Percentiles rank a stretch among this genome's conserved stretches.
These are phyloP conservation scores for Myotis brandtii DNA, from an alignment of 2,113 vertebrate species.

Conservation along the genomic window DNA sequence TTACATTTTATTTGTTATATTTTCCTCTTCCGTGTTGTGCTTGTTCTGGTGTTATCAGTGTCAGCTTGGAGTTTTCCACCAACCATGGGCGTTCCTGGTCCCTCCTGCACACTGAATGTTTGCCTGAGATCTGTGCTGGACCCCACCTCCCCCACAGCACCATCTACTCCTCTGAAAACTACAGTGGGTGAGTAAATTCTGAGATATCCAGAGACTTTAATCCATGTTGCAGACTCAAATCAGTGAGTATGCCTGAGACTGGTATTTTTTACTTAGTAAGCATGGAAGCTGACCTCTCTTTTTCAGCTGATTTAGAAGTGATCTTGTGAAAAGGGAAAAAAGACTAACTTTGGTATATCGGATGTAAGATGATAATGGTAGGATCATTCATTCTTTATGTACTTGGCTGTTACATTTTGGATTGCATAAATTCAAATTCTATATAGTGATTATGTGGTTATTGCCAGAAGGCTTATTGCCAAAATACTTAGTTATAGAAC, in stretches of 20 bases:
- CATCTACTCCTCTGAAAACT: slow-evolving; percentile 97
- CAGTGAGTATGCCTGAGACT: not conserved
- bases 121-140: slow-evolving; percentile 95
- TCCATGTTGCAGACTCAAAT: not conserved
- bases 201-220: not conserved
- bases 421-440: not conserved
- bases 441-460: not conserved
- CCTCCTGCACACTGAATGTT: slow-evolving; percentile 95
- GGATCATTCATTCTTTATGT: not conserved
- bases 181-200: slow-evolving; percentile 92
- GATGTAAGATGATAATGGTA: not conserved
- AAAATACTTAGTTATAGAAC: not conserved
- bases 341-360: not conserved
- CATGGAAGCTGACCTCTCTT: not conserved
- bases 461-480: not conserved
- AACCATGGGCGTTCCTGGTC: slow-evolving; percentile 97
- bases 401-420: not conserved
- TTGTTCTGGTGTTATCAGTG: slow-evolving; percentile 82
- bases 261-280: not conserved
- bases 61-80: slow-evolving; percentile 96
- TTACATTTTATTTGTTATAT: slow-evolving; percentile 37
- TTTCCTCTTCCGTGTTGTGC: not conserved
- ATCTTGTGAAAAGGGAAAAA: not conserved
- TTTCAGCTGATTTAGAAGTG: not conserved
- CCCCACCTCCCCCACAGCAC: slow-evolving; percentile 97